Base-by-base conservation (phyloP, 2,888 invertebrate species). In the Ochropleura leucogaster region DNA sequence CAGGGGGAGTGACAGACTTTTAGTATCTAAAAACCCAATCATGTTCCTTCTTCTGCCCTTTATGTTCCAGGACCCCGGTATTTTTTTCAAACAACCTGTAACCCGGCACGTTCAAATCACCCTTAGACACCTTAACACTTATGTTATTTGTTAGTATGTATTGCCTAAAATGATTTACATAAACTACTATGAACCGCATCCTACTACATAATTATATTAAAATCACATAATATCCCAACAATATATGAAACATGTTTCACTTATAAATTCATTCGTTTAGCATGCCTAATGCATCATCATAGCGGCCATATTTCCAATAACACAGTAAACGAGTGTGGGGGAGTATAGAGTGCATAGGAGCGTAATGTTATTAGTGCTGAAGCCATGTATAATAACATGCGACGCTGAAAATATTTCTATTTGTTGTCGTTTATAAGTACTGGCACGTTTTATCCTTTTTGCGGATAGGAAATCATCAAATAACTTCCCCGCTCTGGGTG, bases 351-450 rank as follows among this genome's bases (percentile, higher is more conserved):
- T 70, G 74, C 74, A 72, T 79, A 55, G 70, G 80, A 80, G 80
- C 68, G 80, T 84, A 82, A 82, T 84, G 82, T 76, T 76, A 82
- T 84, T 84, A 82, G 68, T 10, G 59, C 60, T 55, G 77, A 82
- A 82, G 82, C 82, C 84, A 55, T 82, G 68, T 80, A 68, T 76
- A 66, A 68, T 75, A 80, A 71, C 68, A 70, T 12, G 65, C n/a
- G 47, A 49, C 74, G 60, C 18, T 57, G 44, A 73, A 79, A 20
- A 74, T 76, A 71, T 67, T 44, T 62, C 0, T 62, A 62, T 44
- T 62, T 67, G 20, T 49, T 57, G 67, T 65, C 59, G 3, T 53
- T 64, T 42, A n/a, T 78, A 65, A 68, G 44, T 71, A 71, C 7
- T 59, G 3, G 30, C 47, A 62, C 57, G 47, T 62, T 55, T 67